Base-by-base conservation (phyloP, 2,113 vertebrate genomes). In the Hirundichthys speculiger region DNA sequence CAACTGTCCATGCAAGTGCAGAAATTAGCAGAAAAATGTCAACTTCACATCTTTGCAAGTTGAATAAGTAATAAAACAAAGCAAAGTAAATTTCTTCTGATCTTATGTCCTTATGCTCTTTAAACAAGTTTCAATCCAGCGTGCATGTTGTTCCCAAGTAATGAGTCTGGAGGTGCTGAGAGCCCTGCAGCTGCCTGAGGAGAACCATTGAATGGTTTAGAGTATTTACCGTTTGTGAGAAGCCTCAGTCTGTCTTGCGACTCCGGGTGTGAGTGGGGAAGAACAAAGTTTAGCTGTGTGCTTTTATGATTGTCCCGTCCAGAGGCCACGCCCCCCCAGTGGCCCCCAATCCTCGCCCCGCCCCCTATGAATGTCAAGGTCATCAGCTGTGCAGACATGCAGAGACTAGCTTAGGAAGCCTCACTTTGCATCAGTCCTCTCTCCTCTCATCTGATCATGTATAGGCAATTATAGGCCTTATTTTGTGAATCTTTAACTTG, bases 351-450 rank as follows among this genome's bases (percentile, higher is more conserved):
- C 51, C 47, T 67, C 1, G 14, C 60, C 59, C 62, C 89, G 72
- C 88, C 91, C 80, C 68, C 45, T 83, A 30, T 78, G 68, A 92
- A 92, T 90, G 89, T 92, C 90, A 93, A 92, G 90, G 91, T 93
- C 87, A 57, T 59, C 46, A 41, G 68, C 18, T 66, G 54, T 65
- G 56, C 6, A 43, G 55, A 39, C 53, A 5, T n/a, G 30, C 30
- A 34, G 13, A 25, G 22, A 43, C 20, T 22, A 48, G 18, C n/a
- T 2, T 15, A 40, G 69, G 51, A 3, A 47, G 27, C 41, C 50
- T 53, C 18, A 41, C 20, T 50, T 61, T 20, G 42, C 38, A 34
- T 47, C 34, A 58, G 53, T 5, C 15, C 59, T 25, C 21, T 39
- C 3, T 42, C 38, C 39, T 42, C 12, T 62, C 13, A 18, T 27